A percentile compares a stretch with the other conserved stretches of the same genome.
These are phyloP conservation scores for Spisula subtruncata DNA, from an alignment of 2,888 invertebrate genomes.

Conservation along the genomic window DNA sequence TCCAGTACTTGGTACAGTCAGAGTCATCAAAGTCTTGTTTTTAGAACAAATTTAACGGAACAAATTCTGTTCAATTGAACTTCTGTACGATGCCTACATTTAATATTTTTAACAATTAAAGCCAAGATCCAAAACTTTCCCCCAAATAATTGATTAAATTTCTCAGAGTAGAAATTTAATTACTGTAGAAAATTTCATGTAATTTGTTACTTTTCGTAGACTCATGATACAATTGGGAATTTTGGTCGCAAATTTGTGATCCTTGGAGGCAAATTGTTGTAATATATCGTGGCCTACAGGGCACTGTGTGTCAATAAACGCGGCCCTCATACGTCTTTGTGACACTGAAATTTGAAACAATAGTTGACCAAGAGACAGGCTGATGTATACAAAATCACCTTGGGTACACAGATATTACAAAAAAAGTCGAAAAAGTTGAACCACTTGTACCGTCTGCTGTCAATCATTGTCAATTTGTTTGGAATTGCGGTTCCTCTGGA, in stretches of 20 bases:
- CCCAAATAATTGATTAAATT: background rate
- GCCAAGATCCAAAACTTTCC: background rate
- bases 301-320: background rate
- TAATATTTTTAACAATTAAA: background rate
- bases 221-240: background rate
- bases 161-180: background rate
- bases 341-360: background rate
- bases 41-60: too few species aligned
- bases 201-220: background rate
- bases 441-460: background rate
- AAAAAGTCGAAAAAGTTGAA: background rate
- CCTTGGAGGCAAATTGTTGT: background rate
- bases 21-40: too few species aligned
- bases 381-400: background rate
- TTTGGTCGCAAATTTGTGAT: background rate
- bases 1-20: background rate
- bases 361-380: background rate
- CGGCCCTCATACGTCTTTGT: background rate
- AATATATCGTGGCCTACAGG: slow-evolving; percentile 1
- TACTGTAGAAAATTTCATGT: background rate
- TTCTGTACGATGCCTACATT: background rate
- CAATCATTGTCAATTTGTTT: slow-evolving; percentile 25
- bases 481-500: background rate
- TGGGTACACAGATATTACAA: background rate
- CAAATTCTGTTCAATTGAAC: too few species aligned